phyloP scores from a whole-genome alignment of 1,140 invertebrate genomes.

The Catajapyx aquilonaris region DNA sequence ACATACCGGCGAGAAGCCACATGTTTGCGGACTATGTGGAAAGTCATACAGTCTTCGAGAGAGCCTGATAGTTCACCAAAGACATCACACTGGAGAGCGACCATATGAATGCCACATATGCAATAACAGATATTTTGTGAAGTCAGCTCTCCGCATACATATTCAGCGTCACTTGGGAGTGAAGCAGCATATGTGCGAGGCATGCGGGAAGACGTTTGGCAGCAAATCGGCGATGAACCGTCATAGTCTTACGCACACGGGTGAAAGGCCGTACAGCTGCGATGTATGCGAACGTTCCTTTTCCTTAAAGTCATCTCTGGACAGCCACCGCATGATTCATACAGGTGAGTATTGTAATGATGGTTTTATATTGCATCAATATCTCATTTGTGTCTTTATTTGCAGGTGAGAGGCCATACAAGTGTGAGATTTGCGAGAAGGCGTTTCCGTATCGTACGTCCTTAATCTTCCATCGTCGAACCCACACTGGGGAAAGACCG shows the following conservation, averaged over 20 bases:
- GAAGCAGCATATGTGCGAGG: no score
- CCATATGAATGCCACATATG: no score
- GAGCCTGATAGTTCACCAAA: no score
- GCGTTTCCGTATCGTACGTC: conserved; percentile 14
- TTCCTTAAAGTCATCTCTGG: conserved; percentile 11
- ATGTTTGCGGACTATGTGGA: no score
- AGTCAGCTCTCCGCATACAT: no score
- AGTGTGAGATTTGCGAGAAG: conserved; percentile 21
- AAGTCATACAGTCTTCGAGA: no score
- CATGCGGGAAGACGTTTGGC: conserved; percentile 4
- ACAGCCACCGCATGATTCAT: conserved; percentile 11
- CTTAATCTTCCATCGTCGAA: conserved; percentile 5
- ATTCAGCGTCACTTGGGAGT: no score
- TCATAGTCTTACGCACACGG: conserved; percentile 4
- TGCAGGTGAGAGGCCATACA: conserved; percentile 19
- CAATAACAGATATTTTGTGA: no score
- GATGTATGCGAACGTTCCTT: conserved; percentile 11
- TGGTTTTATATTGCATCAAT: conserved; percentile 5
- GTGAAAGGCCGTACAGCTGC: conserved; percentile 7
- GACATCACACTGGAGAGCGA: no score
- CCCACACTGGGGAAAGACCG: conserved; percentile 11
- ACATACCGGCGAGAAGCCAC: no score
- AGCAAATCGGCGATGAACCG: neutral
- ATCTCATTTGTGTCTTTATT: conserved; percentile 8
- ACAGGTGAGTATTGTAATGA: conserved; percentile 10